Base-by-base conservation (phyloP, 2,888 invertebrate species). In the Caenorhabditis sp. region DNA sequence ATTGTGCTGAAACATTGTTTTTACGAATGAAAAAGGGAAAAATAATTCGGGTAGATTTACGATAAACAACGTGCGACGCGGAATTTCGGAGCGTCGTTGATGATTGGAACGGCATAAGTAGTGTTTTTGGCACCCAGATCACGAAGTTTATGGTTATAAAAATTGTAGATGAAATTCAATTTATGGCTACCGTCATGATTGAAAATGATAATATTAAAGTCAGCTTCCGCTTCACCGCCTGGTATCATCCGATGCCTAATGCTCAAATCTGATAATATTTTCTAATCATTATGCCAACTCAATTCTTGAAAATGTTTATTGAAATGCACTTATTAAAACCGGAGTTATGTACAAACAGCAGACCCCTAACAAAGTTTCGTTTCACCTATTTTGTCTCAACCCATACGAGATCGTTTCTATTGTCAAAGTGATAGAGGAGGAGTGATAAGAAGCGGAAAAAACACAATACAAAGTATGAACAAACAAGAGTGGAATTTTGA, bases 291-390 rank as follows among this genome's bases (percentile, higher is more conserved):
- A n/a, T n/a, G n/a, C n/a, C n/a, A n/a, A n/a, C n/a, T n/a, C n/a
- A n/a, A n/a, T 5, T 20, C 8, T 15, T 15, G 15, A n/a, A 48
- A 30, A 30, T n/a, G 7, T 48, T 48, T 48, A 53, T 53, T 53
- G 30, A 26, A 30, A 48, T 17, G 15, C 26, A 24, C 13, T 61
- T 35, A 35, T 37, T 43, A 52, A n/a, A n/a, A 63, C 53, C 63
- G 63, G 53, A 63, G 45, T 20, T 65, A 53, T 55, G 32, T 65
- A 65, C 53, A 65, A 45, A 65, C 53, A 65, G 41, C 41, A 43
- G 41, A 52, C 46, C 46, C 46, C n/a, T 46, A 26, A 46, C 46
- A 26, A 26, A 41, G 41, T 43, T 48, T 7, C 35, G 35, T 9
- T 13, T 48, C 48, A 48, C 48, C 48, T 48, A 48, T 48, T 41